phyloP scores from a whole-genome alignment of 2,113 vertebrate genomes.

The Colossoma macropomum region DNA sequence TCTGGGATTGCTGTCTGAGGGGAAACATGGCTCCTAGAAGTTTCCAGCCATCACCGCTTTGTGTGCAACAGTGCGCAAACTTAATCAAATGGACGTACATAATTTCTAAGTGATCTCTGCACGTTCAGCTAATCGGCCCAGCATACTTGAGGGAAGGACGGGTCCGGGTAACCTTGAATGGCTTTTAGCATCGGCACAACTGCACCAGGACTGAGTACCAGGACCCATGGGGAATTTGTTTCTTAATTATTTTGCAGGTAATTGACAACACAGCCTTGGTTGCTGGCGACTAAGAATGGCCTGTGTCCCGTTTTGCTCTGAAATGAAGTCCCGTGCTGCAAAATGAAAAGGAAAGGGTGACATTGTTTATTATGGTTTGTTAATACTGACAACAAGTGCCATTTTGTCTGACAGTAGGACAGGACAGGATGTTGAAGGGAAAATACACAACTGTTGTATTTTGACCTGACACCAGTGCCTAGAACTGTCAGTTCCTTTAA shows the following conservation, averaged over 20 bases:
- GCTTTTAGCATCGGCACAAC: neutral
- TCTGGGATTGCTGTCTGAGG: conserved; percentile 30
- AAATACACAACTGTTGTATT: conserved; percentile 48
- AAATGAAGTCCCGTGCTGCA: neutral
- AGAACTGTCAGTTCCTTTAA: conserved; percentile 60
- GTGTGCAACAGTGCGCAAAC: conserved; percentile 18
- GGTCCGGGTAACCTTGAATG: conserved; percentile 32
- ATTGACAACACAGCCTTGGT: conserved; percentile 14
- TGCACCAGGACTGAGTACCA: conserved; percentile 1
- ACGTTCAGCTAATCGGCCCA: neutral
- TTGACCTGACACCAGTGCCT: conserved; percentile 53
- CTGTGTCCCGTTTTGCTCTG: neutral
- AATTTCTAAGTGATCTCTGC: conserved; percentile 13
- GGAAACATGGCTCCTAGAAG: conserved; percentile 12
- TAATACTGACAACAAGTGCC: neutral
- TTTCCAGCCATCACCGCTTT: neutral
- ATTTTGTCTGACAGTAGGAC: conserved; percentile 46
- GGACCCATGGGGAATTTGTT: neutral
- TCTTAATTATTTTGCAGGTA: conserved; percentile 13
- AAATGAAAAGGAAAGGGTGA: conserved; percentile 28
- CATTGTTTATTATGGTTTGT: conserved; percentile 26
- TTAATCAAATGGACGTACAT: conserved; percentile 21
- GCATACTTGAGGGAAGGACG: conserved; percentile 1
- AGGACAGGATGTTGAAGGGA: conserved; percentile 38
- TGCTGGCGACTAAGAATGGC: conserved; percentile 61